Evolutionary conservation across 2,888 invertebrate genomes (phyloP).

Genomic region (Sarcophaga rosellei): DNA sequence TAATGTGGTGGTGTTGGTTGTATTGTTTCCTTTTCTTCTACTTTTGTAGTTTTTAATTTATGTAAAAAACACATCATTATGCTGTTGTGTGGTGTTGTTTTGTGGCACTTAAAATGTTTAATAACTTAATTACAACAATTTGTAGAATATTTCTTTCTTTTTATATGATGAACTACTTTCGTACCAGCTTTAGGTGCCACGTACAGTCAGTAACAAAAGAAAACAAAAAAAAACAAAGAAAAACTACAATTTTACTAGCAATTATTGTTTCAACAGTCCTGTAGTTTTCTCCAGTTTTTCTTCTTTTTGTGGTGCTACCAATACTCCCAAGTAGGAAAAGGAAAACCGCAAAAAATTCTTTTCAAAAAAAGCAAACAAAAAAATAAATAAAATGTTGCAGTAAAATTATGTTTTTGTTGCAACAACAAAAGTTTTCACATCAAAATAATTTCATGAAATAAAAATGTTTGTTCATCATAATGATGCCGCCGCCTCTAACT

Average conservation of each 20-base stretch:
- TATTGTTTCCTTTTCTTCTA: too few species aligned
- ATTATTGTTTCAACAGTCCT: background rate
- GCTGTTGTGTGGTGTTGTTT: too few species aligned
- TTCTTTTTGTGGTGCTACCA: background rate
- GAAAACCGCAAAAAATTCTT: background rate
- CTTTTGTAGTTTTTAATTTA: background rate
- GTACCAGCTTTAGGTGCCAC: background rate
- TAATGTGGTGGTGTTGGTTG: too few species aligned
- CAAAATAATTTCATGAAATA: background rate
- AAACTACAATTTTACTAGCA: background rate
- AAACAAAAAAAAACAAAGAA: background rate
- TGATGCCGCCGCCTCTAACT: too few species aligned
- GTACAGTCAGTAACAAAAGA: background rate
- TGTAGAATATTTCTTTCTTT: background rate
- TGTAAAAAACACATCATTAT: background rate
- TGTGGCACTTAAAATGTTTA: background rate
- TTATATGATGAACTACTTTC: conserved; percentile 1
- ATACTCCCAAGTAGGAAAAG: background rate
- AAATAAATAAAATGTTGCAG: background rate
- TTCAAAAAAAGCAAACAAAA: background rate
- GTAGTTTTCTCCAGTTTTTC: background rate
- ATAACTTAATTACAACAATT: conserved; percentile 44
- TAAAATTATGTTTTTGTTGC: background rate
- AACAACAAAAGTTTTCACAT: background rate
- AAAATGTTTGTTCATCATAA: background rate